Evolutionary conservation across 2,888 invertebrate species (phyloP).

Genomic region (Drosophila atroscutellata): DNA sequence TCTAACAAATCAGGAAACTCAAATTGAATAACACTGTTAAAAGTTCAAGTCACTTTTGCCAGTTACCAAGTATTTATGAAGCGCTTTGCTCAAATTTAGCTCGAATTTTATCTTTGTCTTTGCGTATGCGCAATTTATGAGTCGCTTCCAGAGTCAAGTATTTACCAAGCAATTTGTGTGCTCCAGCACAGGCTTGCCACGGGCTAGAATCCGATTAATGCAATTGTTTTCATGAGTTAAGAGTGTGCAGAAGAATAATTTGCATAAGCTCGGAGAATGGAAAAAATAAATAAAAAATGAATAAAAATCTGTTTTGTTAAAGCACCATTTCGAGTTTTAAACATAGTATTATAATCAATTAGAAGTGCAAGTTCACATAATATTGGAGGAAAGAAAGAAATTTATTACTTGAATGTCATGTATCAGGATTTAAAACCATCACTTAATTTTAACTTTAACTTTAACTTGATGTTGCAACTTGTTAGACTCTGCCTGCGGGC

Average conservation of each 20-base stretch:
- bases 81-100: slow-evolving; percentile 63
- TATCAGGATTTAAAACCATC: background rate
- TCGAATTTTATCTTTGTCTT: slow-evolving; percentile 55
- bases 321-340: background rate
- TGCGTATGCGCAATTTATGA: slow-evolving; percentile 71
- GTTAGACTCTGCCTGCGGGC: background rate
- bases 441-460: too few species aligned
- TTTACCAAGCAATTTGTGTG: slow-evolving; percentile 67
- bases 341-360: background rate
- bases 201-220: slow-evolving; percentile 37
- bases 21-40: slow-evolving; percentile 71
- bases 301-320: background rate
- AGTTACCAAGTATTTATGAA: slow-evolving; percentile 71
- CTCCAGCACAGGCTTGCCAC: slow-evolving; percentile 32
- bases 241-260: slow-evolving; percentile 22
- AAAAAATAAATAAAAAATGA: background rate
- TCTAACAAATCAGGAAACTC: slow-evolving; percentile 41
- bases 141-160: slow-evolving; percentile 35
- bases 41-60: slow-evolving; percentile 60
- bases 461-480: background rate
- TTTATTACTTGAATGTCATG: background rate
- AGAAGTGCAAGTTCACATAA: background rate
- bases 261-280: slow-evolving; percentile 17
- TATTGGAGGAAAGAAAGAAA: background rate
- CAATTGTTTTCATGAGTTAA: slow-evolving; percentile 38